Conservation (phyloP, 2,113 vertebrate genomes). For the Vicugna pacos region DNA sequence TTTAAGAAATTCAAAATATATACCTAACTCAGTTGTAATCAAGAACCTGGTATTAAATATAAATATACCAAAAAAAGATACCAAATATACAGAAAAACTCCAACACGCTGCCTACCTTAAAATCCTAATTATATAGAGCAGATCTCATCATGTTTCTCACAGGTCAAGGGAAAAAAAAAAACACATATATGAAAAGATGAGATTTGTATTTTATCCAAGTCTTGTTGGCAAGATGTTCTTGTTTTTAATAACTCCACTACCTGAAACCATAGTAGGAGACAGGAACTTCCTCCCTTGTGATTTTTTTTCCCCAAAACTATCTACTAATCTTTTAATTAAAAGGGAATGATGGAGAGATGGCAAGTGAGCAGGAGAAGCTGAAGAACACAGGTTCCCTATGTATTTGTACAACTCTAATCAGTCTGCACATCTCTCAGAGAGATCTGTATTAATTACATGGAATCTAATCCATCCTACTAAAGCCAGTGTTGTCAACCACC, state of each 20-base stretch:
- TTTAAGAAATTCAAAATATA: conserved; percentile 46
- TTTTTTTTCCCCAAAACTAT: neutral
- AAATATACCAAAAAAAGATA: neutral
- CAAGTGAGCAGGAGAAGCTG: conserved; percentile 58
- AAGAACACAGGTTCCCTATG: conserved; percentile 66
- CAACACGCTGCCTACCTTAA: neutral
- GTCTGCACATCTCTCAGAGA: neutral
- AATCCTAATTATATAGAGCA: neutral
- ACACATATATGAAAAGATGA: conserved; percentile 15
- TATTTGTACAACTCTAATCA: neutral
- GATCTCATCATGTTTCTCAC: neutral
- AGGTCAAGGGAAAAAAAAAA: neutral
- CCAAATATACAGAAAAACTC: neutral
- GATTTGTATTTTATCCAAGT: conserved; percentile 24
- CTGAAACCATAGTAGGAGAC: conserved; percentile 46
- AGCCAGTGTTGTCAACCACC: neutral
- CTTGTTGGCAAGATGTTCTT: conserved; percentile 8
- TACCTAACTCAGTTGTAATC: neutral
- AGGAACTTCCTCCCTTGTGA: conserved; percentile 21
- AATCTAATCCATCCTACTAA: conserved; percentile 9
- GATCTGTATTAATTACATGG: conserved; percentile 57
- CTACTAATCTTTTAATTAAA: conserved; percentile 86
- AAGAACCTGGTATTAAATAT: neutral
- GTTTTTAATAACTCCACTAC: neutral
- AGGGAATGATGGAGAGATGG: conserved; percentile 78